Conservation (phyloP, 2,888 invertebrate species). For the Agonopterix subpropinquella region DNA sequence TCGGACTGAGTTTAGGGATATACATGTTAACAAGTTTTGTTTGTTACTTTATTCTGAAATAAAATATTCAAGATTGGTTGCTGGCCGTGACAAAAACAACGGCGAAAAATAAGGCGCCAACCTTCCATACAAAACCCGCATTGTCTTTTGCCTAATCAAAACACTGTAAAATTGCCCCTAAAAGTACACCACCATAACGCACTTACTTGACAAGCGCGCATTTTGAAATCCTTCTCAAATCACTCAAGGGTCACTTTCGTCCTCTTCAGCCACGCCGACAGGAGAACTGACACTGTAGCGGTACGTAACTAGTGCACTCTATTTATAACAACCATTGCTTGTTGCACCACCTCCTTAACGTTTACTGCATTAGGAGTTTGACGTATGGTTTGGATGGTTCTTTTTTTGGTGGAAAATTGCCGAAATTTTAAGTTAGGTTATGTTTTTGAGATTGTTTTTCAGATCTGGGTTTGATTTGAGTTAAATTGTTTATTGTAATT, state of each 20-base stretch:
- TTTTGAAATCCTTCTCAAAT: conserved; percentile 28
- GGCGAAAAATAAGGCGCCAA: no score
- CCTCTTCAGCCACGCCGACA: conserved; percentile 66
- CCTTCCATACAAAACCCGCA: no score
- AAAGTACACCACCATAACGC: neutral
- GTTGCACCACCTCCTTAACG: conserved; percentile 40
- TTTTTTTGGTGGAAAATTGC: neutral
- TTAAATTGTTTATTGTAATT: no score
- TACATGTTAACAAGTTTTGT: no score
- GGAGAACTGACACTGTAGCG: conserved; percentile 68
- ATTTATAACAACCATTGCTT: conserved; percentile 50
- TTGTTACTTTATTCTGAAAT: no score
- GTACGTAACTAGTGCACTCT: conserved; percentile 27
- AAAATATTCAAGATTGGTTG: no score
- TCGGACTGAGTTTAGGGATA: no score
- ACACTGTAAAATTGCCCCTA: neutral
- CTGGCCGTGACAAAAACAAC: no score
- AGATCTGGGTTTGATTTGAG: no score
- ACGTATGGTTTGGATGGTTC: no score
- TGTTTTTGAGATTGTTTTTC: no score
- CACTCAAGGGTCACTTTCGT: conserved; percentile 57
- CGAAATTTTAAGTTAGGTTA: neutral
- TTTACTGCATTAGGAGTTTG: neutral
- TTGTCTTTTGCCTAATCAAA: no score
- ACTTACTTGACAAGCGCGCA: conserved; percentile 69